phyloP scores from a whole-genome alignment of 2,797 vertebrate species.

The Rallus crepitans region DNA sequence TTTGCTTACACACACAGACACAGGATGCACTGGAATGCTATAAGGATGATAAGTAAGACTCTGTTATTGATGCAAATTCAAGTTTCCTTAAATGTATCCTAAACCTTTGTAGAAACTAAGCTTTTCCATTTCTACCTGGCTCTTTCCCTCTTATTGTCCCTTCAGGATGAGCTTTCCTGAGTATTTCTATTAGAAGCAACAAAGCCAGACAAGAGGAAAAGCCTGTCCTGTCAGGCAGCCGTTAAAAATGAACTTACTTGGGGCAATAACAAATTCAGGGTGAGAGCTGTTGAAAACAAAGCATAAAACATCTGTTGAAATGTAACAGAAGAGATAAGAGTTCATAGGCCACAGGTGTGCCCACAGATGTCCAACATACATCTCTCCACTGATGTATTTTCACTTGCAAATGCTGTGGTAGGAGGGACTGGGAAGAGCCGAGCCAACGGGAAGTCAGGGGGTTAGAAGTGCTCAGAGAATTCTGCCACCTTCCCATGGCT shows the following conservation, averaged over 20 bases:
- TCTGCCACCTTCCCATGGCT: background rate
- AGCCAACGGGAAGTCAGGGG: rapidly evolving
- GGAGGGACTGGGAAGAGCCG: background rate
- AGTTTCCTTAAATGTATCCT: background rate
- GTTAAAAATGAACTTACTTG: background rate
- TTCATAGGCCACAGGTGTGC: background rate
- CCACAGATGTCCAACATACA: background rate
- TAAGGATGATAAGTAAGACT: background rate
- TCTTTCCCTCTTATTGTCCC: background rate
- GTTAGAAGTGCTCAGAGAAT: background rate
- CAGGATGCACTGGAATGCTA: background rate
- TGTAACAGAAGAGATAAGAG: background rate
- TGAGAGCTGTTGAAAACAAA: slow-evolving; percentile 2
- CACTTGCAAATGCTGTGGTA: background rate
- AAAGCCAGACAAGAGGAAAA: background rate
- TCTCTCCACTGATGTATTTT: background rate
- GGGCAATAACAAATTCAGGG: slow-evolving; percentile 6
- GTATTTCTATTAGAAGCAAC: background rate
- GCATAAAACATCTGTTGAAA: background rate
- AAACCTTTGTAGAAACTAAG: background rate
- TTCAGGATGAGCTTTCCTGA: background rate
- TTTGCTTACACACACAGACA: background rate
- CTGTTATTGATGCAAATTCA: background rate
- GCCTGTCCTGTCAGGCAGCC: background rate
- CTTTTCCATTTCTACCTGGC: background rate